Conservation (phyloP, 2,797 vertebrate species). For the Chaenodraco wilsoni region DNA sequence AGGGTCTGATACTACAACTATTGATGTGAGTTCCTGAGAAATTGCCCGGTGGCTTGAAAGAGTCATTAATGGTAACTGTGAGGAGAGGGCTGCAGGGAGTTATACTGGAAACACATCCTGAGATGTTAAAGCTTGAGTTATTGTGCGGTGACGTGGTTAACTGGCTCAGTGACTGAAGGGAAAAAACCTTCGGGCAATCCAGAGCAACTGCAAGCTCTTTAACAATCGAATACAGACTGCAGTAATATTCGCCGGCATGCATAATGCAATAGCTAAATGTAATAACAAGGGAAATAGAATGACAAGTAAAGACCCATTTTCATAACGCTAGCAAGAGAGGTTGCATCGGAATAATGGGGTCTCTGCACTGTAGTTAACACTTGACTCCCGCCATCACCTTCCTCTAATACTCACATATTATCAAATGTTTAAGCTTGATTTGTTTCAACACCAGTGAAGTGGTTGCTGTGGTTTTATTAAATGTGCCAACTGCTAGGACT, state of each 20-base stretch:
- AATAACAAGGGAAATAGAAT: constrained; percentile 61
- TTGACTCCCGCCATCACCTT: constrained; percentile 15
- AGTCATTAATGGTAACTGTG: constrained; percentile 64
- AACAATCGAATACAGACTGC: constrained; percentile 49
- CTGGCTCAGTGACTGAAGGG: constrained; percentile 39
- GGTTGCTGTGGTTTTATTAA: too few species aligned
- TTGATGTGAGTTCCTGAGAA: constrained; percentile 44
- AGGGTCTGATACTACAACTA: constrained; percentile 19
- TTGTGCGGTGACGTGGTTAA: constrained; percentile 31
- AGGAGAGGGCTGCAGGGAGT: constrained; percentile 43
- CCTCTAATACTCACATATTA: constrained; percentile 6
- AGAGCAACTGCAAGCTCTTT: constrained; percentile 41
- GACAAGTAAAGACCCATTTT: constrained; percentile 51
- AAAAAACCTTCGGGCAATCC: constrained; percentile 43
- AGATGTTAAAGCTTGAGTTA: constrained; percentile 54
- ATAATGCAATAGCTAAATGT: constrained; percentile 69
- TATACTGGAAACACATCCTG: constrained; percentile 44
- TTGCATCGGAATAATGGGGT: constrained; percentile 1
- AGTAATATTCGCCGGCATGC: constrained; percentile 61
- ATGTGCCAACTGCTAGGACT: too few species aligned
- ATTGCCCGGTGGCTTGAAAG: constrained; percentile 39
- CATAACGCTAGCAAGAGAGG: constrained; percentile 20
- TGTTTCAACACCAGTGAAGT: not conserved
- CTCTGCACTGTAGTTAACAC: constrained; percentile 10
- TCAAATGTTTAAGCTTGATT: not conserved